Conservation (phyloP, 2,113 vertebrate species). For the Oryzias melastigma region DNA sequence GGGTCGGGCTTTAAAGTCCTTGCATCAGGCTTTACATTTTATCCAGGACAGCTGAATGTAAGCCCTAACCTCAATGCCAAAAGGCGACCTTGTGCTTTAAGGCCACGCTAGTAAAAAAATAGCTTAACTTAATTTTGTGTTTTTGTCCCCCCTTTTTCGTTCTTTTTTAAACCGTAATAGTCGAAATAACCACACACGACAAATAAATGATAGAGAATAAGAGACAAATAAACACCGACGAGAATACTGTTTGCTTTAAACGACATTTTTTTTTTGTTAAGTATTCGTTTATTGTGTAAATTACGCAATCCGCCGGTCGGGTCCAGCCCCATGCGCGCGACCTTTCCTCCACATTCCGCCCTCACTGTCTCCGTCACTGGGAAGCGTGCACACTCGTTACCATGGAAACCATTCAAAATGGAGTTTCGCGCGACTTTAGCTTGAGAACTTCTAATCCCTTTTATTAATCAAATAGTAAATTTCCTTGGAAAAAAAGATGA, state of each 20-base stretch:
- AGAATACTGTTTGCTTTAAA: background rate
- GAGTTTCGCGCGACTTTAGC: background rate
- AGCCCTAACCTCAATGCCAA: too few relatives aligned
- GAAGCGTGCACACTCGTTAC: background rate
- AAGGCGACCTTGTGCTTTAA: background rate
- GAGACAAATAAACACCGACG: fast-evolving
- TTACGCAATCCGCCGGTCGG: background rate
- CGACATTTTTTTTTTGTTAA: background rate
- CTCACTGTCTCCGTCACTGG: background rate
- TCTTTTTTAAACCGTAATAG: background rate
- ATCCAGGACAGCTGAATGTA: too few relatives aligned
- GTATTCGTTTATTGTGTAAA: too few relatives aligned
- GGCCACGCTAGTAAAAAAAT: background rate
- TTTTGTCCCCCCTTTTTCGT: background rate
- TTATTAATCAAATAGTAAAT: too few relatives aligned
- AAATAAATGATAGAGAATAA: background rate
- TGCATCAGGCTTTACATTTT: too few relatives aligned
- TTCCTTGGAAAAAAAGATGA: too few relatives aligned
- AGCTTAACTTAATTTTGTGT: background rate
- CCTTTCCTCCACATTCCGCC: constrained; percentile 15
- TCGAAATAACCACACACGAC: background rate
- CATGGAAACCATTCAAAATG: constrained; percentile 1
- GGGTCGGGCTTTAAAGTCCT: too few relatives aligned
- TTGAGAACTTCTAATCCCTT: background rate
- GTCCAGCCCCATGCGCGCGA: background rate